A percentile compares a stretch with the other conserved stretches of the same genome.
phyloP scores from a whole-genome alignment of 2,888 invertebrate species.

The Platynereis dumerilii region DNA sequence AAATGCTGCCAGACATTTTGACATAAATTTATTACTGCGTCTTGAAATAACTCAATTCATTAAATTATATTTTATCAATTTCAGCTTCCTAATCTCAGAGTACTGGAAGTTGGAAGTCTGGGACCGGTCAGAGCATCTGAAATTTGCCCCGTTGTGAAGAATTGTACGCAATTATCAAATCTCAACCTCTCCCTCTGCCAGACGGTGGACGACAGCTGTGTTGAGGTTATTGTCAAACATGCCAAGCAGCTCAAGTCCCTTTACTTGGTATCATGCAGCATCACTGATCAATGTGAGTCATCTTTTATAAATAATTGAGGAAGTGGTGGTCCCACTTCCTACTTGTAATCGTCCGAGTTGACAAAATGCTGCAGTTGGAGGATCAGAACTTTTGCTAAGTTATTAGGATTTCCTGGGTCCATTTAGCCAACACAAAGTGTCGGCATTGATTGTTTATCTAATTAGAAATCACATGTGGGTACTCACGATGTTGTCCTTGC shows the following conservation, averaged over 20 bases:
- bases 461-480: no score
- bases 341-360: no score
- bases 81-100: slow-evolving; percentile 42
- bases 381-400: no score
- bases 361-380: no score
- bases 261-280: slow-evolving; percentile 46
- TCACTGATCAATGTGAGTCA: slow-evolving; percentile 45
- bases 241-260: slow-evolving; percentile 39
- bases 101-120: slow-evolving; percentile 47
- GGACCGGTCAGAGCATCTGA: slow-evolving; percentile 38
- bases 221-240: slow-evolving; percentile 38
- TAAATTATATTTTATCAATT: slow-evolving; percentile 14
- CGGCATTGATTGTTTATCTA: no score
- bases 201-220: slow-evolving; percentile 40
- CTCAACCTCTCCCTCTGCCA: slow-evolving; percentile 43
- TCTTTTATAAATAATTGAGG: no score
- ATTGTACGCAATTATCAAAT: slow-evolving; percentile 42
- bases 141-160: slow-evolving; percentile 38
- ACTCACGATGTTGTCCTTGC: no score
- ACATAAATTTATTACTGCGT: neutral
- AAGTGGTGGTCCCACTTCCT: no score
- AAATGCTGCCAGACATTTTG: no score
- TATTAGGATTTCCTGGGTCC: no score
- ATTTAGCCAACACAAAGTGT: no score
- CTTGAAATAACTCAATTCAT: neutral